Evolutionary conservation across 2,888 invertebrate species (phyloP).

Genomic region (Meteorus cinctellus): DNA sequence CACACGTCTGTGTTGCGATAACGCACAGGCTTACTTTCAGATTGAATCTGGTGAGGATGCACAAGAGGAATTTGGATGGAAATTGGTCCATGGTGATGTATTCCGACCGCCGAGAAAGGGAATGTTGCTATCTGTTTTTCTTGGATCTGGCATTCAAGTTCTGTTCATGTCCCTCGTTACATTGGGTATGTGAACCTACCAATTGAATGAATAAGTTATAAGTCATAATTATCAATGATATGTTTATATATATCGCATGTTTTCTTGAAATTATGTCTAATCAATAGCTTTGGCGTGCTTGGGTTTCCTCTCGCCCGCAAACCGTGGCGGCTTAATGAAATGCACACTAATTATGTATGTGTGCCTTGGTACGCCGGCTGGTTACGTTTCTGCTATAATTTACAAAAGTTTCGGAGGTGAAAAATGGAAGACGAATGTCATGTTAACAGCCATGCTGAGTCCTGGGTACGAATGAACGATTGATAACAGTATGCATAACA

Average conservation of each 20-base stretch:
- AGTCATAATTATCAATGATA: too few species aligned
- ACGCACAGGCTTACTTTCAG: conserved; percentile 70
- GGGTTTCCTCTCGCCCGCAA: conserved; percentile 98
- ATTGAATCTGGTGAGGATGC: conserved; percentile 91
- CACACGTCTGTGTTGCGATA: conserved; percentile 67
- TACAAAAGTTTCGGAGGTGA: conserved; percentile 99
- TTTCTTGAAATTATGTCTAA: conserved; percentile 34
- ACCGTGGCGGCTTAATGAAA: conserved; percentile 98
- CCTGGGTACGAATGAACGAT: conserved; percentile 84
- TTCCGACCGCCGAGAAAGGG: conserved; percentile 97
- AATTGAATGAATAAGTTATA: background rate
- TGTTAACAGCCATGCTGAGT: conserved; percentile 96
- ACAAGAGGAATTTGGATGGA: conserved; percentile 98
- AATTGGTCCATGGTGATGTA: conserved; percentile 97
- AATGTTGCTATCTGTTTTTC: conserved; percentile 94
- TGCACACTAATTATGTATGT: conserved; percentile 97
- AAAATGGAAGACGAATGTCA: conserved; percentile 98
- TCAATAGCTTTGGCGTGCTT: conserved; percentile 94
- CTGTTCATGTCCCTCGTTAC: conserved; percentile 97
- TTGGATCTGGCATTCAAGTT: conserved; percentile 98
- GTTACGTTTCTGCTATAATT: conserved; percentile 96
- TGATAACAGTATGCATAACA: conserved; percentile 18
- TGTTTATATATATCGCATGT: conserved; percentile 20
- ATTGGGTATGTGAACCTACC: conserved; percentile 76
- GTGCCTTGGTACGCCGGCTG: conserved; percentile 96